Evolutionary conservation across 2,113 vertebrate species (phyloP).

Genomic region (Prionailurus bengalensis): DNA sequence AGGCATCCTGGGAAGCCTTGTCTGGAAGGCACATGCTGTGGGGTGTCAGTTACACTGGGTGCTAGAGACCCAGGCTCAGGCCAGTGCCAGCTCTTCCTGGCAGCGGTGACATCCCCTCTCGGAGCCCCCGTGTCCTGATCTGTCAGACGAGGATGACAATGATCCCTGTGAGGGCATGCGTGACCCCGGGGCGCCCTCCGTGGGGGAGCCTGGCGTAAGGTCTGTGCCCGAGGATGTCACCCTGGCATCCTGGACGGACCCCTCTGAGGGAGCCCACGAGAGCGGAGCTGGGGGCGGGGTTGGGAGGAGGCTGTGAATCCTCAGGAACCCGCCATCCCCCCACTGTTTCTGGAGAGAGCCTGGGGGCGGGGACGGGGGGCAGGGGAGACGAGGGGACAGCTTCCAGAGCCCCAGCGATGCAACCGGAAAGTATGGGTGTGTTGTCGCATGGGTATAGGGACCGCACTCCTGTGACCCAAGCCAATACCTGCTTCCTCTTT

Average conservation of each 20-base stretch:
- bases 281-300: fast-evolving
- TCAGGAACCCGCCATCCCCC: background rate
- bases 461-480: background rate
- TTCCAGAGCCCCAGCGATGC: no score
- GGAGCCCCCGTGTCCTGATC: background rate
- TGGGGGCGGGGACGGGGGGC: fast-evolving
- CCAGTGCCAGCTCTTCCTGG: background rate
- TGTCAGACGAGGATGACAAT: fast-evolving
- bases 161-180: fast-evolving
- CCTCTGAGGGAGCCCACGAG: background rate
- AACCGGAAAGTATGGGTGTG: background rate
- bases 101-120: fast-evolving
- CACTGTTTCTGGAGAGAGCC: background rate
- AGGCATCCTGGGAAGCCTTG: background rate
- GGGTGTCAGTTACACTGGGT: background rate
- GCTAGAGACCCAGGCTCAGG: background rate
- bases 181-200: background rate
- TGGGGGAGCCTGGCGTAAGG: fast-evolving
- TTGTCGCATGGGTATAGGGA: fast-evolving
- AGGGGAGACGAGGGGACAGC: background rate
- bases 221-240: background rate
- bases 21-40: background rate
- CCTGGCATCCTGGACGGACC: fast-evolving
- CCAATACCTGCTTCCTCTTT: background rate
- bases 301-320: background rate